phyloP scores from a whole-genome alignment of 2,888 invertebrate species.

The Nymphalis urticae region DNA sequence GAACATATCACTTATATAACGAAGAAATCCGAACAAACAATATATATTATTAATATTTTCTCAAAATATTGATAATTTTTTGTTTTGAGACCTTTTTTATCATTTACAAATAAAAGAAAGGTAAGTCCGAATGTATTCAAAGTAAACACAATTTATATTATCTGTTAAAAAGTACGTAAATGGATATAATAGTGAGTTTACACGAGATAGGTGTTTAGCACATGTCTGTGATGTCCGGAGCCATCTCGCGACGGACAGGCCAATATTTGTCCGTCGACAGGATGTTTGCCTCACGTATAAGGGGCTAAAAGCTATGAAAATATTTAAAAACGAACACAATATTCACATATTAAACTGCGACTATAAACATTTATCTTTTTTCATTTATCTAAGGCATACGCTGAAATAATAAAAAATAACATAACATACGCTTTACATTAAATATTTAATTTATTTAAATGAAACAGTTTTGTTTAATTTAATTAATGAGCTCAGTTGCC shows the following conservation, averaged over 20 bases:
- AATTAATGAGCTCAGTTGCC: not conserved
- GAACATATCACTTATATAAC: no score
- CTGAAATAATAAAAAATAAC: not conserved
- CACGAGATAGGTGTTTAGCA: slow-evolving; percentile 64
- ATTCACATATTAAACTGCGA: slow-evolving; percentile 51
- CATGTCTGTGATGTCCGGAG: slow-evolving; percentile 63
- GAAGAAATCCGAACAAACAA: no score
- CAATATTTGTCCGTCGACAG: slow-evolving; percentile 72
- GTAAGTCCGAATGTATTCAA: not conserved
- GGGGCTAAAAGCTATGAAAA: slow-evolving; percentile 71
- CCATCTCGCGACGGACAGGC: slow-evolving; percentile 47
- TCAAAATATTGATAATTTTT: not conserved
- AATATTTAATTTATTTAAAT: no score
- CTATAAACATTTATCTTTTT: slow-evolving; percentile 51
- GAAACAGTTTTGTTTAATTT: not conserved
- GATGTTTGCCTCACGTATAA: slow-evolving; percentile 73
- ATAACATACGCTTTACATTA: not conserved
- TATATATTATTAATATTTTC: no score
- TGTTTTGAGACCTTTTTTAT: slow-evolving; percentile 6
- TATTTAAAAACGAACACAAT: slow-evolving; percentile 57
- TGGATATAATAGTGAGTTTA: slow-evolving; percentile 43
- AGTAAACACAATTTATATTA: slow-evolving; percentile 16
- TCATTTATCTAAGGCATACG: slow-evolving; percentile 30
- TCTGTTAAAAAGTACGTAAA: slow-evolving; percentile 20
- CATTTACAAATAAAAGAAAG: slow-evolving; percentile 12